A percentile compares a stretch with the other conserved stretches of the same genome.
These are phyloP conservation scores for crab-eating macaque (Macaca fascicularis) DNA, from an alignment of 2,113 vertebrate species.

Conservation along the genomic window T2T-MFA8v1.1 NC_088380.1:131094501-131095000, in stretches of 20 bases:
- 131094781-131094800: neutral
- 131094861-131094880: too few relatives aligned
- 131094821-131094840: too few relatives aligned
- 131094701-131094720: neutral
- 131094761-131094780: neutral
- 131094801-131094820: too few relatives aligned
- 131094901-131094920: too few relatives aligned
- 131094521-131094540: neutral
- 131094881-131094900: too few relatives aligned
- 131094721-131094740: neutral
- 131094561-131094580: neutral
- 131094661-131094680: neutral
- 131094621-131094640: neutral
- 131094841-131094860: too few relatives aligned
- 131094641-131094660: neutral
- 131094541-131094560: neutral
- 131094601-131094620: neutral
- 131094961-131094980: too few relatives aligned
- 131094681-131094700: neutral
- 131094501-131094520: neutral
- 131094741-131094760: neutral
- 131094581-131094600: neutral
- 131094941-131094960: too few relatives aligned
- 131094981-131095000: too few relatives aligned
- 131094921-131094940: too few relatives aligned